phyloP scores from a whole-genome alignment of 1,140 invertebrate species.

The Penaeus vannamei region DNA sequence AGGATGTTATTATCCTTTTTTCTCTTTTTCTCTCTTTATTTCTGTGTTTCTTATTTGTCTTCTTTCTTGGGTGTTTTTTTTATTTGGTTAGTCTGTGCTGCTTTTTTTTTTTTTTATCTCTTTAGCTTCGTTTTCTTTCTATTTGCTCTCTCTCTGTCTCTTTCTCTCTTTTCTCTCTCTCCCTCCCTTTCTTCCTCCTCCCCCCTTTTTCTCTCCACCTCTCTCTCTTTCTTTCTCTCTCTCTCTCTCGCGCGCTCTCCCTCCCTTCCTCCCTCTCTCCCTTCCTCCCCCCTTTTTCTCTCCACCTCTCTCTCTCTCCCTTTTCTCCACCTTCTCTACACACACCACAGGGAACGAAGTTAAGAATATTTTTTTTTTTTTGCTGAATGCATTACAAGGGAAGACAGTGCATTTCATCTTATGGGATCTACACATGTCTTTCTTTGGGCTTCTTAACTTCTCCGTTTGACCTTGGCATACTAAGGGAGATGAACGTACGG shows the following conservation, averaged over 20 bases:
- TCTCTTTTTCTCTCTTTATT: too few relatives aligned
- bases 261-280: not conserved
- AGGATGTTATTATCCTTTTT: too few relatives aligned
- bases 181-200: not conserved
- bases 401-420: not conserved
- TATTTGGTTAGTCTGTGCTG: too few relatives aligned
- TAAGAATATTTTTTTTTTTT: not conserved
- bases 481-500: not conserved
- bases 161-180: not conserved
- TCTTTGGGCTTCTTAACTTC: not conserved
- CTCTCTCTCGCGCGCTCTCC: not conserved
- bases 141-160: too few relatives aligned
- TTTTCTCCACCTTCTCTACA: not conserved
- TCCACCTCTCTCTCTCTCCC: conserved; percentile 1
- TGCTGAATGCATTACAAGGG: not conserved
- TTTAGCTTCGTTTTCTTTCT: not conserved
- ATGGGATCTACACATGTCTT: too few relatives aligned
- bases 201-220: too few relatives aligned
- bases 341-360: too few relatives aligned
- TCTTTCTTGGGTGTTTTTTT: not conserved
- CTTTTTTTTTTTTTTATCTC: not conserved
- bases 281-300: not conserved
- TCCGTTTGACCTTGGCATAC: not conserved
- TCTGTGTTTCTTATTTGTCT: not conserved
- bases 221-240: not conserved